These are phyloP conservation scores for Conus betulinus DNA, from an alignment of 1,140 invertebrate species.

Conservation along the genomic window DNA sequence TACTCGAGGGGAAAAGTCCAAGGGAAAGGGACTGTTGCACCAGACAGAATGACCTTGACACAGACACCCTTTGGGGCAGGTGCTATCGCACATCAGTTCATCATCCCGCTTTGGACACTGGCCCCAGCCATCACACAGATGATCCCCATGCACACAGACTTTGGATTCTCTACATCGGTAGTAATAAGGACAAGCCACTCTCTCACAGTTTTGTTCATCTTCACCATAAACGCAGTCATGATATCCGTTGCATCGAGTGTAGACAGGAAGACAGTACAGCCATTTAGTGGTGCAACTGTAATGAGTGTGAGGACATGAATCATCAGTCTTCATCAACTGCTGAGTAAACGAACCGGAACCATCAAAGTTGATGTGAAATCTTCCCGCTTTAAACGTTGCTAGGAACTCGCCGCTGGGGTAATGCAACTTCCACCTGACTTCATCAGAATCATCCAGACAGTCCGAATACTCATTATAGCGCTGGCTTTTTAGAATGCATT, in stretches of 20 bases:
- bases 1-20: not conserved
- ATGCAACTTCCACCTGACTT: too few species aligned
- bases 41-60: conserved; percentile 24
- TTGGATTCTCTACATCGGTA: conserved; percentile 30
- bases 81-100: conserved; percentile 33
- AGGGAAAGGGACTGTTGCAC: not conserved
- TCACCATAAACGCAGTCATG: conserved; percentile 14
- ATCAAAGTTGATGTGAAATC: not conserved
- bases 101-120: conserved; percentile 42
- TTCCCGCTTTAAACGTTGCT: not conserved
- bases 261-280: not conserved
- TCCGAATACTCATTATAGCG: too few species aligned
- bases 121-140: conserved; percentile 18
- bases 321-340: not conserved
- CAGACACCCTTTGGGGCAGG: conserved; percentile 46
- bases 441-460: too few species aligned
- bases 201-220: conserved; percentile 6
- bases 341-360: not conserved
- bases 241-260: conserved; percentile 5
- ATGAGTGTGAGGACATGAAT: conserved; percentile 8
- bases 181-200: conserved; percentile 29
- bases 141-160: conserved; percentile 25
- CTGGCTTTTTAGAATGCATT: too few species aligned
- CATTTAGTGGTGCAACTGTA: not conserved
- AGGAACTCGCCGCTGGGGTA: too few species aligned